phyloP scores from a whole-genome alignment of 2,113 vertebrate genomes.

The Oryzias woworae region DNA sequence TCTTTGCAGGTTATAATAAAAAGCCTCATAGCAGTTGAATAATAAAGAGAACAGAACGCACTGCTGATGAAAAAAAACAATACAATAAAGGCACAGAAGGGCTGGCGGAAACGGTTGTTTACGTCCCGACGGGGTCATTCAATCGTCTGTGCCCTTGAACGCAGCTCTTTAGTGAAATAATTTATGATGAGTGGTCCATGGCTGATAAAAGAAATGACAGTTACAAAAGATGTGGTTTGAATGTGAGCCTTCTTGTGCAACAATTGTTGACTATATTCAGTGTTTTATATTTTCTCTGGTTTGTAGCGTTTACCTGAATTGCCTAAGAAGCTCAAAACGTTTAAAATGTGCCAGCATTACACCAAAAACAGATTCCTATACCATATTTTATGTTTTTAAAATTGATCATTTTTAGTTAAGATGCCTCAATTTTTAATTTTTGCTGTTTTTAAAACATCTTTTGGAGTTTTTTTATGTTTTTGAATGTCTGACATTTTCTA shows the following conservation, averaged over 20 bases:
- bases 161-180: slow-evolving; percentile 50
- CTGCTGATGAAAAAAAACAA: slow-evolving; percentile 59
- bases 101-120: slow-evolving; percentile 36
- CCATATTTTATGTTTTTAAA: too few relatives aligned
- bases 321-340: too few relatives aligned
- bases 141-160: slow-evolving; percentile 65
- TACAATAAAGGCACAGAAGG: slow-evolving; percentile 43
- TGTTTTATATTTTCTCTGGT: background rate
- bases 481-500: too few relatives aligned
- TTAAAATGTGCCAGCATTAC: too few relatives aligned
- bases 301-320: too few relatives aligned
- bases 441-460: too few relatives aligned
- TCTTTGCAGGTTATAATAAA: slow-evolving; percentile 57
- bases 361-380: too few relatives aligned
- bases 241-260: background rate
- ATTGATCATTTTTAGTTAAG: too few relatives aligned
- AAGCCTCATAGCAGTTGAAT: slow-evolving; percentile 39
- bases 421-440: too few relatives aligned
- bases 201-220: background rate
- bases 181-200: slow-evolving; percentile 48
- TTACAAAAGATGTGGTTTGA: background rate
- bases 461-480: too few relatives aligned
- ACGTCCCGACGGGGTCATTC: slow-evolving; percentile 60
- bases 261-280: background rate
- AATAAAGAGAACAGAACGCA: slow-evolving; percentile 59